Conservation (phyloP, 2,888 invertebrate genomes). For the Zygogramma bicolorata region DNA sequence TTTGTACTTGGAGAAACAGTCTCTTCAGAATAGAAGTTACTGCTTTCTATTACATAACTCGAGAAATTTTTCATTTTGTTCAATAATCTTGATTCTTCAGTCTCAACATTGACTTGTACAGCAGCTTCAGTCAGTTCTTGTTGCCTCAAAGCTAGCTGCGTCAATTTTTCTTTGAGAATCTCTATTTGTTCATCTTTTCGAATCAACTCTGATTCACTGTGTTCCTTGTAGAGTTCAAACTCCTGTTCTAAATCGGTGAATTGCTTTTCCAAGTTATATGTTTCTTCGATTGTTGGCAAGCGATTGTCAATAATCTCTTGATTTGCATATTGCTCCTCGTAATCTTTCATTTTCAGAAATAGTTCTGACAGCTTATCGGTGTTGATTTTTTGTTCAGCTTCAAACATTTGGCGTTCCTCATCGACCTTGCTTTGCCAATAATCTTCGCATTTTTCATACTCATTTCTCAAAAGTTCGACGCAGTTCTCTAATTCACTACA, state of each 20-base stretch:
- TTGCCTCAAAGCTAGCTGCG: conserved; percentile 61
- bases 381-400: conserved; percentile 80
- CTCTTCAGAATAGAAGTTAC: conserved; percentile 59
- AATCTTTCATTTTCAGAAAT: conserved; percentile 81
- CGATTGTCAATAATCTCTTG: conserved; percentile 67
- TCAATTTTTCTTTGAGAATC: conserved; percentile 68
- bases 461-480: conserved; percentile 79
- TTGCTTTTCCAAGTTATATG: conserved; percentile 77
- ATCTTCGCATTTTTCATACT: conserved; percentile 88
- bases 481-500: conserved; percentile 79
- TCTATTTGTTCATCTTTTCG: conserved; percentile 72
- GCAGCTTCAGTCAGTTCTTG: conserved; percentile 44
- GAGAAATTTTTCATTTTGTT: conserved; percentile 60
- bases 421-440: conserved; percentile 86
- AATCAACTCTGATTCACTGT: conserved; percentile 69
- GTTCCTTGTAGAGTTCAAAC: conserved; percentile 71
- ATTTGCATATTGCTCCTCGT: conserved; percentile 79
- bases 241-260: conserved; percentile 80
- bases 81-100: conserved; percentile 50
- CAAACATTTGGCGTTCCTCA: conserved; percentile 81
- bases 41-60: conserved; percentile 61
- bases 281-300: conserved; percentile 84
- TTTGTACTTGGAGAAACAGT: conserved; percentile 50
- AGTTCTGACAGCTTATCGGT: conserved; percentile 83
- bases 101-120: conserved; percentile 51